These are phyloP conservation scores for Sorex fumeus DNA, from an alignment of 2,113 vertebrate genomes.

Conservation along the genomic window DNA sequence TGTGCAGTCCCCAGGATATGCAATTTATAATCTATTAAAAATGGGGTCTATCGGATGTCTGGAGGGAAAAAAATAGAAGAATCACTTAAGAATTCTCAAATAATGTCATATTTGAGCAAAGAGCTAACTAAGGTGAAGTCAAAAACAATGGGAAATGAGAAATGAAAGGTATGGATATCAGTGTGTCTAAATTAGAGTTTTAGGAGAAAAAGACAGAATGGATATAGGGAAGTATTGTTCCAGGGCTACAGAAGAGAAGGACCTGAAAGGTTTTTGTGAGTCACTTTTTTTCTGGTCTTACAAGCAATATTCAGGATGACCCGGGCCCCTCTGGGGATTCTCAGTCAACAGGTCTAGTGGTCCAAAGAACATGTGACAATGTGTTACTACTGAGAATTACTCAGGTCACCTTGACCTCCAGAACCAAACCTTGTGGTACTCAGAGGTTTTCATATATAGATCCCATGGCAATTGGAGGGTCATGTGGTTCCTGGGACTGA, in stretches of 20 bases:
- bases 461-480: too few relatives aligned
- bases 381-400: too few relatives aligned
- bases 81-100: not conserved
- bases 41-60: not conserved
- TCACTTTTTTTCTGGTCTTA: too few relatives aligned
- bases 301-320: too few relatives aligned
- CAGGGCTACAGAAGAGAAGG: not conserved
- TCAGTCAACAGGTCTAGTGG: too few relatives aligned
- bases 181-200: not conserved
- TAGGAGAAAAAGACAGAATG: not conserved
- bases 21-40: slow-evolving; percentile 14
- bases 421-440: too few relatives aligned
- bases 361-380: too few relatives aligned
- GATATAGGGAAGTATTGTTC: not conserved
- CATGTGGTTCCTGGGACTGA: too few relatives aligned
- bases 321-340: too few relatives aligned
- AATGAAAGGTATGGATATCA: not conserved
- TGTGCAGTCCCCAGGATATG: not conserved
- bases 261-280: not conserved
- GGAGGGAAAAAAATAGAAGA: not conserved
- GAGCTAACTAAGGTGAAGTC: not conserved
- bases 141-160: too few relatives aligned
- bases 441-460: too few relatives aligned
- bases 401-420: too few relatives aligned
- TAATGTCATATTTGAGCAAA: slow-evolving; percentile 8